A percentile compares a stretch with the other conserved stretches of the same genome.
These are phyloP conservation scores for Semicossyphus pulcher DNA, from an alignment of 2,113 vertebrate species.

Conservation along the genomic window DNA sequence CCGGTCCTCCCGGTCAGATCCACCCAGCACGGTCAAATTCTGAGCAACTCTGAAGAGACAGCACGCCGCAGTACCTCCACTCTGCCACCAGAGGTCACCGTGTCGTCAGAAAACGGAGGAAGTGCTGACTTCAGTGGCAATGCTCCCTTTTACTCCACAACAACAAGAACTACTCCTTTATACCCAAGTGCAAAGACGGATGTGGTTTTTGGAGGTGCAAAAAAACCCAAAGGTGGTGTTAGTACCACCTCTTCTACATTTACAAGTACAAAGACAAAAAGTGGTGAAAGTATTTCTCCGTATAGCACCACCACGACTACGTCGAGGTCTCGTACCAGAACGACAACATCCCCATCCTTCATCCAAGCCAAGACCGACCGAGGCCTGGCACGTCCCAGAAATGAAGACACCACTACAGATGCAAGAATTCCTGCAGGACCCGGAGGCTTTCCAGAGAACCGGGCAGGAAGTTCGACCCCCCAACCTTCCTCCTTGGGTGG, in stretches of 20 bases:
- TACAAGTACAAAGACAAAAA: conserved; percentile 17
- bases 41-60: conserved; percentile 10
- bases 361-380: conserved; percentile 53
- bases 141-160: conserved; percentile 8
- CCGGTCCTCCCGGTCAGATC: conserved; percentile 4
- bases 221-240: background rate
- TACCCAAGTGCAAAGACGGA: background rate
- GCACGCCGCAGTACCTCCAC: conserved; percentile 9
- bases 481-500: conserved; percentile 80
- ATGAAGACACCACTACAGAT: conserved; percentile 62
- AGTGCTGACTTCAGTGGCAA: conserved; percentile 10
- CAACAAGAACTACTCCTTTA: background rate
- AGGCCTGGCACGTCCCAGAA: conserved; percentile 38
- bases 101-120: conserved; percentile 10
- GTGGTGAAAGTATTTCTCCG: conserved; percentile 6
- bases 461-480: conserved; percentile 74
- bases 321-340: conserved; percentile 1
- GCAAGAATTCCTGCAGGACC: conserved; percentile 50
- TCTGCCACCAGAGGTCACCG: conserved; percentile 27
- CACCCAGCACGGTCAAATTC: background rate
- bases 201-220: background rate
- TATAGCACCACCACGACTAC: background rate
- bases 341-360: conserved; percentile 56
- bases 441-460: conserved; percentile 70
- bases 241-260: background rate